These are phyloP conservation scores for Lagorchestes hirsutus DNA, from an alignment of 2,797 vertebrate genomes.

Conservation along the genomic window DNA sequence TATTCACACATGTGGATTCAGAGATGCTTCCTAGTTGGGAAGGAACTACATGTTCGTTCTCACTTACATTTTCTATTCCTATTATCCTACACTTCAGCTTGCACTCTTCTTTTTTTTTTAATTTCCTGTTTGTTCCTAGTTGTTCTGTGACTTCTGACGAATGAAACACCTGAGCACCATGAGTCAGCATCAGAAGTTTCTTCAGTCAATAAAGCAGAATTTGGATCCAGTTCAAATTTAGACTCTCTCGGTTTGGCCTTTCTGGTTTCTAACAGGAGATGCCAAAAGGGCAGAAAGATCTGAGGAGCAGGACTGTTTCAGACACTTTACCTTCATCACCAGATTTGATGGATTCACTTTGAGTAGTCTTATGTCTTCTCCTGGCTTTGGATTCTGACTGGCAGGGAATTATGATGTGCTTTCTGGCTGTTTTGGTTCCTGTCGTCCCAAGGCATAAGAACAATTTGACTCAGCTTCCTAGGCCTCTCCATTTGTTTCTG, in stretches of 20 bases:
- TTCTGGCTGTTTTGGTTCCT: constrained; percentile 73
- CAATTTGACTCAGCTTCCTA: constrained; percentile 93
- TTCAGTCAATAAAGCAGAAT: constrained; percentile 65
- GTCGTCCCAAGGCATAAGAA: constrained; percentile 84
- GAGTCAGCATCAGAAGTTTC: constrained; percentile 85
- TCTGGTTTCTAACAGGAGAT: constrained; percentile 70
- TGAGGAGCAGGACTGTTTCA: constrained; percentile 90
- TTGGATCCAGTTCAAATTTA: constrained; percentile 36
- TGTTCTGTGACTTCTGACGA: constrained; percentile 74
- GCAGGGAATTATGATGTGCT: constrained; percentile 78
- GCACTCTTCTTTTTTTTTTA: constrained; percentile 40
- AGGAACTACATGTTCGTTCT: not conserved
- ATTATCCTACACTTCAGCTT: constrained; percentile 54
- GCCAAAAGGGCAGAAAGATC: constrained; percentile 80
- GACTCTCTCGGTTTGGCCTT: constrained; percentile 79
- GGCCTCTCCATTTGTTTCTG: constrained; percentile 85
- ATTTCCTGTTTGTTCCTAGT: constrained; percentile 81
- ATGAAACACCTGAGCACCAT: constrained; percentile 79
- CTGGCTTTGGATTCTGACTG: constrained; percentile 55
- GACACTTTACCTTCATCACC: constrained; percentile 85
- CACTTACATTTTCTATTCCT: constrained; percentile 48
- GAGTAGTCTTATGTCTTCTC: constrained; percentile 73
- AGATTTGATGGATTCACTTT: constrained; percentile 77
- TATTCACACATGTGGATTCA: constrained; percentile 50
- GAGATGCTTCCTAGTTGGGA: constrained; percentile 59